Conservation (phyloP, 1,140 invertebrate genomes). For the Calliopsis andreniformis region DNA sequence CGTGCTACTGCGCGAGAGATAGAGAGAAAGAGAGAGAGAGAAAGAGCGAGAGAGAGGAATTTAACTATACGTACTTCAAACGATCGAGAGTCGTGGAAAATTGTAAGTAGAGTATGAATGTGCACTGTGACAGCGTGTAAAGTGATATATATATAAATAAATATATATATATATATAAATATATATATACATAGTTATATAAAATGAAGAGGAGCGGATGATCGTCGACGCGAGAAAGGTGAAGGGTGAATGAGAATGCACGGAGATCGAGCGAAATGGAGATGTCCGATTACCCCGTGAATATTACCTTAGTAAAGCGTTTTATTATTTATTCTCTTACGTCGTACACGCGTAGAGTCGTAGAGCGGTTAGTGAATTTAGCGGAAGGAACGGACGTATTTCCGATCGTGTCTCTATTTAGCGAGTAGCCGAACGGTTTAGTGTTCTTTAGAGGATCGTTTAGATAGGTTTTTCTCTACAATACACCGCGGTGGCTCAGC, state of each 20-base stretch:
- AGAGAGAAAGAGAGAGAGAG: background rate
- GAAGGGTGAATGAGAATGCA: slow-evolving; percentile 32
- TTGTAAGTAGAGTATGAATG: slow-evolving; percentile 45
- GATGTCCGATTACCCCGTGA: slow-evolving; percentile 54
- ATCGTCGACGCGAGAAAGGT: slow-evolving; percentile 24
- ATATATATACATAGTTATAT: slow-evolving; percentile 32
- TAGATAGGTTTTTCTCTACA: slow-evolving; percentile 74
- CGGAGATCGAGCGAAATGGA: background rate
- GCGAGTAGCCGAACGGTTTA: slow-evolving; percentile 75
- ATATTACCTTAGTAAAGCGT: slow-evolving; percentile 66
- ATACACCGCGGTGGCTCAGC: slow-evolving; percentile 76
- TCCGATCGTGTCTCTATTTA: slow-evolving; percentile 76
- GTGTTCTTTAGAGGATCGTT: slow-evolving; percentile 75
- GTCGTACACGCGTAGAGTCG: slow-evolving; percentile 69
- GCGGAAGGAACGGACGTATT: slow-evolving; percentile 64
- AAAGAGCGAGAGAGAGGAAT: slow-evolving; percentile 15
- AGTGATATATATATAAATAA: slow-evolving; percentile 38
- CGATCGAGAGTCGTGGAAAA: background rate
- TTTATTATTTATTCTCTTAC: slow-evolving; percentile 81
- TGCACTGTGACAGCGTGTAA: slow-evolving; percentile 13
- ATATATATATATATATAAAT: slow-evolving; percentile 22
- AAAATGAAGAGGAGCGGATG: slow-evolving; percentile 36
- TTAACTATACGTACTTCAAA: slow-evolving; percentile 40
- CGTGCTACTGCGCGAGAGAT: too few relatives aligned
- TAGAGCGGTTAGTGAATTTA: slow-evolving; percentile 75